Evolutionary conservation across 2,888 invertebrate species (phyloP).

Genomic region (Saturnia pavonia): DNA sequence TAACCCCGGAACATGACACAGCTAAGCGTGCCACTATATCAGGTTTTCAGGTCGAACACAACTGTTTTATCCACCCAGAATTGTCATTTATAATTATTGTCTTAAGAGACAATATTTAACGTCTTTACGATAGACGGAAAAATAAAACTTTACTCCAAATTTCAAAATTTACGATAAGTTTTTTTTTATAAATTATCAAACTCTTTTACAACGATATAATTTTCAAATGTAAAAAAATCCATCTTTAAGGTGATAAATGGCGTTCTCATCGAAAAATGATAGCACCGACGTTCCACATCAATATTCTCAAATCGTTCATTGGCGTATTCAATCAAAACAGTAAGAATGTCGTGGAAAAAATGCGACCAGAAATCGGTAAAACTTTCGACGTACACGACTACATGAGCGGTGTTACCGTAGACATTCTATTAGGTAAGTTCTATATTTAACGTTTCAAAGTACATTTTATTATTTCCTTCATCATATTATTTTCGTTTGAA

Average conservation of each 20-base stretch:
- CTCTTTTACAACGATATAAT: not conserved
- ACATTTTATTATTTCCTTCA: not conserved
- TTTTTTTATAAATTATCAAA: too few species aligned
- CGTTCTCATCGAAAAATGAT: constrained; percentile 89
- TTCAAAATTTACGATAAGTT: not conserved
- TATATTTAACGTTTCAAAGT: not conserved
- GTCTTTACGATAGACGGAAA: too few species aligned
- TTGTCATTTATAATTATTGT: not conserved
- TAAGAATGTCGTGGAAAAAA: constrained; percentile 84
- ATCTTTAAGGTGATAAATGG: constrained; percentile 85
- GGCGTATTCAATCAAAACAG: constrained; percentile 89
- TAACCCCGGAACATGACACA: too few species aligned
- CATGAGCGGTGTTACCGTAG: constrained; percentile 90
- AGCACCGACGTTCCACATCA: constrained; percentile 90
- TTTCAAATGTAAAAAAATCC: not conserved
- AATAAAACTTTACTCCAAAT: not conserved
- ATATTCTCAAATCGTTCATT: constrained; percentile 90
- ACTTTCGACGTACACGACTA: constrained; percentile 89
- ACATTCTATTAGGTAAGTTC: constrained; percentile 85
- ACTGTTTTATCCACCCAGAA: too few species aligned
- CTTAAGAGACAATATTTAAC: not conserved
- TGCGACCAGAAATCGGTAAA: constrained; percentile 84
- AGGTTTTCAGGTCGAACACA: too few species aligned
- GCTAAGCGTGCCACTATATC: too few species aligned
- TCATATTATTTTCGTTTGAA: not conserved